These are phyloP conservation scores for Drosophila pseudotalamancana DNA, from an alignment of 2,888 invertebrate species.

Conservation along the genomic window DNA sequence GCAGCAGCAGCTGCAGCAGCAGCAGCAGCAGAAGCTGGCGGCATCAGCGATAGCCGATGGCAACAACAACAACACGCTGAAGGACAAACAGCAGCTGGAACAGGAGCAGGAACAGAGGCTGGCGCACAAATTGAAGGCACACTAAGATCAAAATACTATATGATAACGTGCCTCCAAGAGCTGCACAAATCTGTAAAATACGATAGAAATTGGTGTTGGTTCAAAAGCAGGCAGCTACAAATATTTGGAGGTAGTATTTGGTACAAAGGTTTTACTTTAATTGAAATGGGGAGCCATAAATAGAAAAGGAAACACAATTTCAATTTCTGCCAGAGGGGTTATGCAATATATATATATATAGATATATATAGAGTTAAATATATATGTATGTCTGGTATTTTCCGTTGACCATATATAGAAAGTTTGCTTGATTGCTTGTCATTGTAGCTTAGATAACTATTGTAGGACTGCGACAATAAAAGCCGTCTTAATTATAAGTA, in stretches of 20 bases:
- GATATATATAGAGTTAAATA: not conserved
- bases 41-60: conserved; percentile 37
- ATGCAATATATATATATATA: conserved; percentile 1
- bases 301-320: conserved; percentile 21
- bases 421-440: conserved; percentile 54
- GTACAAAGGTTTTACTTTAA: conserved; percentile 71
- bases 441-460: conserved; percentile 11
- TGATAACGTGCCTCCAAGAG: conserved; percentile 42
- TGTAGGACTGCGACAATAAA: conserved; percentile 71
- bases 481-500: conserved; percentile 67
- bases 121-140: conserved; percentile 70
- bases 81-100: conserved; percentile 15
- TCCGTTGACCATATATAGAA: conserved; percentile 27
- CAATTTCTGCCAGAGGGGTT: conserved; percentile 30
- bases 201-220: conserved; percentile 71
- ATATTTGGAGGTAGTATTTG: conserved; percentile 63
- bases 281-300: conserved; percentile 65
- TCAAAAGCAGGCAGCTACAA: conserved; percentile 41
- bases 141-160: conserved; percentile 40
- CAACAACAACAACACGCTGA: conserved; percentile 63
- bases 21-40: conserved; percentile 37
- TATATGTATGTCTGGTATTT: conserved; percentile 2
- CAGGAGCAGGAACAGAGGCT: conserved; percentile 29
- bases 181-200: conserved; percentile 43
- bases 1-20: conserved; percentile 40